Evolutionary conservation across 2,888 invertebrate species (phyloP).

Genomic region (Campoletis raptor): DNA sequence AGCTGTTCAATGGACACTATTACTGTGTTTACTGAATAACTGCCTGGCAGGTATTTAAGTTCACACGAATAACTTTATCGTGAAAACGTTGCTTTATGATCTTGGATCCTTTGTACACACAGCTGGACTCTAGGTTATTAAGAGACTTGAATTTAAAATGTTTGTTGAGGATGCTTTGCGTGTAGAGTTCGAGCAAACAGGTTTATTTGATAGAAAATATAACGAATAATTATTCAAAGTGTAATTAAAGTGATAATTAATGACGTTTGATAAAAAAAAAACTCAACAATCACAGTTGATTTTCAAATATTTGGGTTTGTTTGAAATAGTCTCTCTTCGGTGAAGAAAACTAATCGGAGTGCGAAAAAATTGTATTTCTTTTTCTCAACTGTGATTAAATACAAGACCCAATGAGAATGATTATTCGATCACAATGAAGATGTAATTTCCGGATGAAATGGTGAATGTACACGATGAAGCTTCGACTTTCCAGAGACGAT

Average conservation of each 20-base stretch:
- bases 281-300: not conserved
- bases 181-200: not conserved
- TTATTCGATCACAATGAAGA: conserved; percentile 52
- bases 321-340: not conserved
- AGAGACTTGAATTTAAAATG: not conserved
- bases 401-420: conserved; percentile 27
- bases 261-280: not conserved
- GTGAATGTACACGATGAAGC: conserved; percentile 34
- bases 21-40: not conserved
- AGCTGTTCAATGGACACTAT: not conserved
- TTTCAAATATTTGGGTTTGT: not conserved
- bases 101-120: not conserved
- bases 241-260: not conserved
- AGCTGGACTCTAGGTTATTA: not conserved
- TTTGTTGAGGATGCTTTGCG: not conserved
- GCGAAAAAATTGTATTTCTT: not conserved
- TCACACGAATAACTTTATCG: not conserved
- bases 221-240: not conserved
- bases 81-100: not conserved
- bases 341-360: not conserved
- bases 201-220: not conserved
- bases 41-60: not conserved
- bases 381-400: conserved; percentile 8
- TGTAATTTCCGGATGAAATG: conserved; percentile 56
- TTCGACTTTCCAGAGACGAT: conserved; percentile 45